phyloP scores from a whole-genome alignment of 2,113 vertebrate species.

The Calidris pugnax region DNA sequence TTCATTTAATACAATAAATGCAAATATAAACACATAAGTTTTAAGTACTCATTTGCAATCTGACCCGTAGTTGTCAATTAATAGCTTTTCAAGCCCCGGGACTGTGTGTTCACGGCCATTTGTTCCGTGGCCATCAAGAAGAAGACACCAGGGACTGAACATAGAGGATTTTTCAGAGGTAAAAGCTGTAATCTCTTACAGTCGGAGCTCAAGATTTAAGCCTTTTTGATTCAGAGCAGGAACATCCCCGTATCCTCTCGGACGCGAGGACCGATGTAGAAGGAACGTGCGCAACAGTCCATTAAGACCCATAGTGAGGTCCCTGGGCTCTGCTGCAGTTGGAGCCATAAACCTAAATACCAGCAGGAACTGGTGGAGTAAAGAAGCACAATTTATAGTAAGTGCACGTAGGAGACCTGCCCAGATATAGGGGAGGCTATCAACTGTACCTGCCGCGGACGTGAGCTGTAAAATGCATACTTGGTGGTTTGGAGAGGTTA shows the following conservation, averaged over 20 bases:
- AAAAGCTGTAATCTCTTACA: not conserved
- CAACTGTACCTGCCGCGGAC: fast-evolving
- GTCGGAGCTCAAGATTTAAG: not conserved
- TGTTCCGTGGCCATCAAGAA: not conserved
- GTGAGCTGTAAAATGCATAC: not conserved
- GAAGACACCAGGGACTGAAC: not conserved
- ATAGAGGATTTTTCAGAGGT: not conserved
- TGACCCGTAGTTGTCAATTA: not conserved
- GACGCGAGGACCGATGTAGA: not conserved
- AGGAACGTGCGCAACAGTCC: not conserved
- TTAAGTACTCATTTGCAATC: not conserved
- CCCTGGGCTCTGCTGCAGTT: not conserved
- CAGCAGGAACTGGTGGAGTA: not conserved
- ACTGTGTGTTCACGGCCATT: not conserved
- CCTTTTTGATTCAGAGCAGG: not conserved
- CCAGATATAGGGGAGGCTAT: not conserved
- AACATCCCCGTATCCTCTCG: not conserved
- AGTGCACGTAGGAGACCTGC: not conserved
- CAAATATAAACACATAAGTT: not conserved
- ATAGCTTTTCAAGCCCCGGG: not conserved
- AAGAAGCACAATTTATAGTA: not conserved
- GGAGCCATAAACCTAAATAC: not conserved
- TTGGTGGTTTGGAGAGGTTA: not conserved
- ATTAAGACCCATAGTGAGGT: not conserved
- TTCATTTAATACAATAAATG: not conserved